Percentiles rank a stretch among this genome's conserved stretches.
Evolutionary conservation across 2,113 vertebrate species (phyloP).

Genomic region (Onychorhynchus coronatus): DNA sequence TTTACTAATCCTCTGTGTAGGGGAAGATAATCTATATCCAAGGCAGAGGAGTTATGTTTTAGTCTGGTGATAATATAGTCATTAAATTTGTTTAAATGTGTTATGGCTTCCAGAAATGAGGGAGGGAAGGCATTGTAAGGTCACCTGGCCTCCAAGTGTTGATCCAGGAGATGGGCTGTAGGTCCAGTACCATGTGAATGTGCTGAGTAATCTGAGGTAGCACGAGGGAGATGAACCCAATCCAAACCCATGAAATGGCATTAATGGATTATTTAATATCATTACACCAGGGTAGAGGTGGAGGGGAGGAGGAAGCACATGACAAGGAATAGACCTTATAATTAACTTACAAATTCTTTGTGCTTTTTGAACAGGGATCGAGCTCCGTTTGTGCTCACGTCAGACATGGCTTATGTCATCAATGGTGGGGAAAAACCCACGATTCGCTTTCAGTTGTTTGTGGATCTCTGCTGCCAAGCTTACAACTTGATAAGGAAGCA

Average conservation of each 20-base stretch:
- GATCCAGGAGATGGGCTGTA: not conserved
- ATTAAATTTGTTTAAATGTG: not conserved
- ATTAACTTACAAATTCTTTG: not conserved
- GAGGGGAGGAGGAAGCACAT: not conserved
- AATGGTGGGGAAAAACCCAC: conserved; percentile 96
- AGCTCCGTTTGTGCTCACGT: conserved; percentile 95
- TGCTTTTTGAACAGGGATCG: conserved; percentile 84
- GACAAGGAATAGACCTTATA: not conserved
- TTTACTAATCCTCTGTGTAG: not conserved
- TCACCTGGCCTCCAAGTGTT: not conserved
- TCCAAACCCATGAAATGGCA: not conserved
- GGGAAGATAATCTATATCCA: not conserved
- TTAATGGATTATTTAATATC: not conserved
- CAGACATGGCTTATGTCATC: conserved; percentile 99
- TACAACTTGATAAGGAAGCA: conserved; percentile 97
- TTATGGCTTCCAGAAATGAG: not conserved
- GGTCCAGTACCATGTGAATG: no score
- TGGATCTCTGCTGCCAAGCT: conserved; percentile 95
- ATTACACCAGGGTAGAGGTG: not conserved
- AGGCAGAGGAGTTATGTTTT: not conserved
- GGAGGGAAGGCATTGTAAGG: not conserved
- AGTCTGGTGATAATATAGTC: not conserved
- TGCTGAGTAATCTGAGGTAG: not conserved
- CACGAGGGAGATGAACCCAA: not conserved
- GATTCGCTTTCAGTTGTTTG: conserved; percentile 96